phyloP scores from a whole-genome alignment of 1,140 invertebrate species.

The Drosophila bocqueti region DNA sequence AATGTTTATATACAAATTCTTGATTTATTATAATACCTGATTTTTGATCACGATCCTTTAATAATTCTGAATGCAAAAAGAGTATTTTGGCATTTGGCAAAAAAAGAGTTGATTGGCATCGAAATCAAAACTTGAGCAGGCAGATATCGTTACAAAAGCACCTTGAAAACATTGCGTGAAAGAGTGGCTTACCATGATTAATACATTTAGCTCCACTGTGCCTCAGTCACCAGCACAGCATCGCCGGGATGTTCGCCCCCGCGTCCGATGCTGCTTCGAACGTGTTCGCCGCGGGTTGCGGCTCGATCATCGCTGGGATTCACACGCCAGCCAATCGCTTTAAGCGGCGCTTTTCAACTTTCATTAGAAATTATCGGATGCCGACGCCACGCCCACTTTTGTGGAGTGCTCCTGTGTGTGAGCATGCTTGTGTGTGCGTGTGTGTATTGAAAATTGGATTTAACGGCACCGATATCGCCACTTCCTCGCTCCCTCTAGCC shows the following conservation, averaged over 20 bases:
- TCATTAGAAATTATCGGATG: conserved; percentile 75
- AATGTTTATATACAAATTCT: no score
- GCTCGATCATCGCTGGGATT: conserved; percentile 26
- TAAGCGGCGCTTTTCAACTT: conserved; percentile 73
- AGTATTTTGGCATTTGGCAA: no score
- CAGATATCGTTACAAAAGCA: background rate
- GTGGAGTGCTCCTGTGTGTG: conserved; percentile 6
- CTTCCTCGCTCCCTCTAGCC: background rate
- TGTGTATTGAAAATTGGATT: conserved; percentile 18
- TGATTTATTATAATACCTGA: no score
- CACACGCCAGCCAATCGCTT: conserved; percentile 64
- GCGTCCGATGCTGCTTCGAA: conserved; percentile 62
- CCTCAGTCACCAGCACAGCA: conserved; percentile 51
- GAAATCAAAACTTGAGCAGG: background rate
- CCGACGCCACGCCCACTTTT: conserved; percentile 43
- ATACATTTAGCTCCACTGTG: conserved; percentile 17
- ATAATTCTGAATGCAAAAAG: background rate
- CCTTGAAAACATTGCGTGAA: background rate
- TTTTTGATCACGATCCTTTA: background rate
- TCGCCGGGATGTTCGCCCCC: conserved; percentile 30
- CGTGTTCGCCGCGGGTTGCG: conserved; percentile 48
- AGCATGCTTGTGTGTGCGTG: conserved; percentile 2
- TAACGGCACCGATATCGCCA: conserved; percentile 49
- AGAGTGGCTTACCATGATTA: background rate
- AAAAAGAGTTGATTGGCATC: background rate